A percentile compares a stretch with the other conserved stretches of the same genome.
Conservation (phyloP, 2,113 vertebrate genomes). For the Struthidea cinerea region DNA sequence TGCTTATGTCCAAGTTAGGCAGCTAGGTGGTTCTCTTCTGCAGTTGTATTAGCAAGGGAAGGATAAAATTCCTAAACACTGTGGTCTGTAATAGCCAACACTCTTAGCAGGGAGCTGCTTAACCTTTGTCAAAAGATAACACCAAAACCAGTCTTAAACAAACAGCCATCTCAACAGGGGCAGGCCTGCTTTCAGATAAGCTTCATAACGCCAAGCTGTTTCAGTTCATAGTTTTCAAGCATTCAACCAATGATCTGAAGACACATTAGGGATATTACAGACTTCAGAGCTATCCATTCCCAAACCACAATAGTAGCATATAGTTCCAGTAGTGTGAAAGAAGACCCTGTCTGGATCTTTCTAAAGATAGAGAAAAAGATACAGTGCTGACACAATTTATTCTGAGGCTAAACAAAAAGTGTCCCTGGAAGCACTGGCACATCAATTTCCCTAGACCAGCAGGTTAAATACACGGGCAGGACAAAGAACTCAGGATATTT, state of each 20-base stretch:
- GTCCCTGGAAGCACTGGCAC: not conserved
- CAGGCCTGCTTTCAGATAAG: not conserved
- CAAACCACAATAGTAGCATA: not conserved
- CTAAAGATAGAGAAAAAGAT: not conserved
- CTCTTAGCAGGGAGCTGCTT: not conserved
- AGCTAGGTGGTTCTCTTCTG: not conserved
- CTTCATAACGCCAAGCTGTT: not conserved
- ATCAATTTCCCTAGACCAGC: not conserved
- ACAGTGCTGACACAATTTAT: not conserved
- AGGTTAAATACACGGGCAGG: not conserved
- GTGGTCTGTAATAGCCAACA: not conserved
- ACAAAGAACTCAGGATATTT: not conserved
- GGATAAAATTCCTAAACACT: not conserved
- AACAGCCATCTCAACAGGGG: not conserved
- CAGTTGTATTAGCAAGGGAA: not conserved
- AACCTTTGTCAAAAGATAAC: slow-evolving; percentile 13
- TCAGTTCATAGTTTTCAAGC: not conserved
- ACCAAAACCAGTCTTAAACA: not conserved
- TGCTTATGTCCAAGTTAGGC: not conserved
- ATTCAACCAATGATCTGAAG: not conserved
- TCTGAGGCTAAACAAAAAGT: not conserved
- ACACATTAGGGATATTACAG: not conserved
- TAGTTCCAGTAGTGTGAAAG: not conserved
- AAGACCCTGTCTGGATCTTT: not conserved
- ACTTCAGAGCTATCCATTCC: not conserved